These are phyloP conservation scores for Cherax destructor DNA, from an alignment of 1,140 invertebrate species.

Conservation along the genomic window DNA sequence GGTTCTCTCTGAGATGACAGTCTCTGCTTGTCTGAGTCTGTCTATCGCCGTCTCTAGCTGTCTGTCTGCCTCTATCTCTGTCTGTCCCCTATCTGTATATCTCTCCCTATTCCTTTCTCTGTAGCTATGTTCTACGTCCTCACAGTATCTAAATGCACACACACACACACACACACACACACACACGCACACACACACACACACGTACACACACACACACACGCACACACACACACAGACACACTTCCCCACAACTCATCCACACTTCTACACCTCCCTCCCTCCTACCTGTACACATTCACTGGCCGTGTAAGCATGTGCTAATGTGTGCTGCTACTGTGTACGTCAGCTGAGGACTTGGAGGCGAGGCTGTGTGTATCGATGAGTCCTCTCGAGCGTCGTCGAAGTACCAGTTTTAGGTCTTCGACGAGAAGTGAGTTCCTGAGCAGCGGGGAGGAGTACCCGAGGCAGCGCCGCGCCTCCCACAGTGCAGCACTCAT, in stretches of 20 bases:
- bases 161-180: too few species aligned
- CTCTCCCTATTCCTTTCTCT: too few species aligned
- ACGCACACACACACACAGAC: not conserved
- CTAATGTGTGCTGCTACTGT: conserved; percentile 55
- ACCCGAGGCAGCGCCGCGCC: conserved; percentile 36
- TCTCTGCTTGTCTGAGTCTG: too few species aligned
- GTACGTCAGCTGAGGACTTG: conserved; percentile 61
- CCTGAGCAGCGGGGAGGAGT: conserved; percentile 24
- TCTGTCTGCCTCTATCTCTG: too few species aligned
- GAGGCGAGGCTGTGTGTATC: conserved; percentile 57
- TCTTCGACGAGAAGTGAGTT: conserved; percentile 56
- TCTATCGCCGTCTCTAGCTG: too few species aligned
- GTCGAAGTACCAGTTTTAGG: conserved; percentile 57
- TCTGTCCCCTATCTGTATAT: too few species aligned
- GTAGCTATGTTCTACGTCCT: too few species aligned
- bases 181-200: too few species aligned
- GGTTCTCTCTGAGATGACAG: too few species aligned
- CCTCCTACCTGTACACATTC: not conserved
- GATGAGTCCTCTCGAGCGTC: conserved; percentile 55
- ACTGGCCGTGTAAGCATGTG: conserved; percentile 8
- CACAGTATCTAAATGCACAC: too few species aligned
- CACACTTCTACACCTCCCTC: not conserved
- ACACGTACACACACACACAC: too few species aligned
- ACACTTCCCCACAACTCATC: not conserved
- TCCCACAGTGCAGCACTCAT: conserved; percentile 48